phyloP scores from a whole-genome alignment of 1,140 invertebrate genomes.

The Geopemphigus sp. region DNA sequence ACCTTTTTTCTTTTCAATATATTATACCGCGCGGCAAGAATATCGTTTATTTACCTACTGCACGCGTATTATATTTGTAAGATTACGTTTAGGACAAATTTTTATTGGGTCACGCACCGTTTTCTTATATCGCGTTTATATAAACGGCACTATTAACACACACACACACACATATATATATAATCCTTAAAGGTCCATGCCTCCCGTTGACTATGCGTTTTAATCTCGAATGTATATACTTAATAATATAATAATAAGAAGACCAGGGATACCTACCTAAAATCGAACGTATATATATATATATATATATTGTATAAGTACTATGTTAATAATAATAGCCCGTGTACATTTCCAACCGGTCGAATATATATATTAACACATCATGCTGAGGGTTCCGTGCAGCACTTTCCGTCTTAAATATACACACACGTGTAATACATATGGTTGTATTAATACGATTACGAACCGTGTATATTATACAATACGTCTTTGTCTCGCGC shows the following conservation, averaged over 20 bases:
- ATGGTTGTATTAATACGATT: not conserved
- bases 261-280: too few species aligned
- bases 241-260: too few species aligned
- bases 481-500: not conserved
- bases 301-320: not conserved
- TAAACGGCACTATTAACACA: not conserved
- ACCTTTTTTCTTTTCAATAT: constrained; percentile 27
- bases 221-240: not conserved
- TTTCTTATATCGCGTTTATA: not conserved
- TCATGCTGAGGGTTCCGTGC: not conserved
- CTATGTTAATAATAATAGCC: not conserved
- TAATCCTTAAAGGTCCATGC: too few species aligned
- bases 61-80: not conserved
- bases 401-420: not conserved
- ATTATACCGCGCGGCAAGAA: not conserved
- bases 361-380: too few species aligned
- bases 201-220: not conserved
- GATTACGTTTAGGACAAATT: constrained; percentile 26
- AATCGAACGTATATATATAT: constrained; percentile 11
- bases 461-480: not conserved
- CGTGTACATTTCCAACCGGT: not conserved
- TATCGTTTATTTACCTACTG: constrained; percentile 27
- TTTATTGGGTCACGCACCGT: constrained; percentile 1
- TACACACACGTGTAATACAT: too few species aligned
- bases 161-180: too few species aligned